Percentiles rank a stretch among this genome's conserved stretches.
These are phyloP conservation scores for Sibirionetta formosa DNA, from an alignment of 2,797 vertebrate genomes.

Conservation along the genomic window DNA sequence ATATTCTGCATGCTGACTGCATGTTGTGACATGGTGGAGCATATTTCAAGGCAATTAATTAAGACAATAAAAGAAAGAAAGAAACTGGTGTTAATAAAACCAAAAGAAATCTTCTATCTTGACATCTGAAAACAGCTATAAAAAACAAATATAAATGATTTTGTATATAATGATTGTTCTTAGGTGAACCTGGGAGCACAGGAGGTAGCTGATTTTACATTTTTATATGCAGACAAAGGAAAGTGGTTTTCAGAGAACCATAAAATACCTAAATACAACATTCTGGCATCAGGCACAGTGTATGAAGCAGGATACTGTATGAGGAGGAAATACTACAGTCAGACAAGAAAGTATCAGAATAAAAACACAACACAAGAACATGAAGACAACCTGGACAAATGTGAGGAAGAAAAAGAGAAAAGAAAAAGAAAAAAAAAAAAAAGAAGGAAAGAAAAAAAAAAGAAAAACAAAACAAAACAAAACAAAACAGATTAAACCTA, in stretches of 20 bases:
- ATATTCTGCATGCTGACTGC: constrained; percentile 29
- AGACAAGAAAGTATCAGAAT: not conserved
- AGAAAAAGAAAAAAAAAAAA: too few relatives aligned
- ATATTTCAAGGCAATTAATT: constrained; percentile 52
- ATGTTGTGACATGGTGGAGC: not conserved
- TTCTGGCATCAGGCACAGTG: not conserved
- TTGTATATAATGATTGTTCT: not conserved
- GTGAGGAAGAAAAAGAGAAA: not conserved
- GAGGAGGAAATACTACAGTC: not conserved
- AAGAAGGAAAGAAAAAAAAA: too few relatives aligned
- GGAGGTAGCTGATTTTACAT: not conserved
- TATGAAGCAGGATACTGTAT: not conserved
- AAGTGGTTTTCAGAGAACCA: not conserved
- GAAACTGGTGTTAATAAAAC: constrained; percentile 30
- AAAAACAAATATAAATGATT: not conserved
- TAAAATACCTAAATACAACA: not conserved
- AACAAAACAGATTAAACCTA: not conserved
- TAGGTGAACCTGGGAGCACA: not conserved
- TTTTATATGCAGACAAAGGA: constrained; percentile 9
- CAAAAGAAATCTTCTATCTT: constrained; percentile 19
- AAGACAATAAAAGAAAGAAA: constrained; percentile 35
- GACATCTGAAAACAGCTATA: not conserved
- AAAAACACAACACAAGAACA: not conserved
- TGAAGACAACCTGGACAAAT: not conserved
- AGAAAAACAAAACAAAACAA: too few relatives aligned